phyloP scores from a whole-genome alignment of 2,797 vertebrate species.

The Squalus acanthias region DNA sequence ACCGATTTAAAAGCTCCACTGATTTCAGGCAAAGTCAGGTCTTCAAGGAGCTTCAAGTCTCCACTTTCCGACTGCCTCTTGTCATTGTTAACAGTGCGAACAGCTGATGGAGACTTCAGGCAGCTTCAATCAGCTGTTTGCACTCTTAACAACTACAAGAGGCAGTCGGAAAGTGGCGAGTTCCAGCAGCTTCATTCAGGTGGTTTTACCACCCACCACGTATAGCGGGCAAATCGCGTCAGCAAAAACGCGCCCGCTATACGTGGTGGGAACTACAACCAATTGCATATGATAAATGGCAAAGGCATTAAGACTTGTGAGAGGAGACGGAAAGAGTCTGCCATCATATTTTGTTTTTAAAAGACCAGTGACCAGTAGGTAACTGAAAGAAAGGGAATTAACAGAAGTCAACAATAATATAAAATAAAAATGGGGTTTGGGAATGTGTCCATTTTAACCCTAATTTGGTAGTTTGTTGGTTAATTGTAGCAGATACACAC shows the following conservation, averaged over 20 bases:
- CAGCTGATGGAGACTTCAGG: background rate
- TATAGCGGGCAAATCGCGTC: background rate
- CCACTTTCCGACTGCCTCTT: background rate
- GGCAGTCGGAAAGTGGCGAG: background rate
- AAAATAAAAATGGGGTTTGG: background rate
- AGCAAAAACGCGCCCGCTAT: background rate
- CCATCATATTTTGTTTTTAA: background rate
- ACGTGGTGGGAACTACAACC: background rate
- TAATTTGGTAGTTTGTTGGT: background rate
- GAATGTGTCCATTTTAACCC: background rate
- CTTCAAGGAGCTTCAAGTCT: background rate
- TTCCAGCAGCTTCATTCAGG: background rate
- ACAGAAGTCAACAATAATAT: background rate
- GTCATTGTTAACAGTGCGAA: background rate
- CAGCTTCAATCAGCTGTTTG: too few species aligned
- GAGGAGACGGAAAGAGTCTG: background rate
- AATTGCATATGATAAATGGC: background rate
- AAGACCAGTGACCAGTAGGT: background rate
- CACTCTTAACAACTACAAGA: background rate
- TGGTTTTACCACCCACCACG: background rate
- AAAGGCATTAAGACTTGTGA: conserved; percentile 3
- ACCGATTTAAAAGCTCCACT: background rate
- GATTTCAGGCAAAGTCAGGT: background rate
- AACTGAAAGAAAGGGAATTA: background rate
- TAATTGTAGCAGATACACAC: conserved; percentile 56